Base-by-base conservation (phyloP, 2,888 invertebrate genomes). In the Clivina fossor region DNA sequence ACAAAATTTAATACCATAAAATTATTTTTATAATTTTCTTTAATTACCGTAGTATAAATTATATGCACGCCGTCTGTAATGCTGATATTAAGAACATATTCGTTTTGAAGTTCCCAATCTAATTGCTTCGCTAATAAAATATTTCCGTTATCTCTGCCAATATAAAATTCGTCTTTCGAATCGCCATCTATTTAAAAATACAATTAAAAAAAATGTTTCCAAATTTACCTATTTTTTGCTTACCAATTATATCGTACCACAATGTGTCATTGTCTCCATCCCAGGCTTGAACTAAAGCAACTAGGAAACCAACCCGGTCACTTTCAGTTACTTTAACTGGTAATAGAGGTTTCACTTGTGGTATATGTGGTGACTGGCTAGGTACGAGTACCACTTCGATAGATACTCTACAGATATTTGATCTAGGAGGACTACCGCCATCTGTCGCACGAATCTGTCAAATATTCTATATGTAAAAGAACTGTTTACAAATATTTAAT, bases 201-300 rank as follows among this genome's bases (percentile, higher is more conserved):
- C 19, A 24, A 20, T 5, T 30, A 30, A 19, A n/a, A n/a, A n/a
- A n/a, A n/a, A n/a, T n/a, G n/a, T n/a, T 8, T 30, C 16, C 9
- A 22, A 18, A 22, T 15, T 11, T 2, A 53, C 18, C 18, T 33
- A 40, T 13, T 19, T 30, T 47, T 53, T 58, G 77, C 85, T 77
- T 72, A 90, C 90, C 88, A 57, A 85, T 82, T 61, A 98, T 95
- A 68, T 90, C 88, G 74, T 89, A 97, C 90, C 93, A 96, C 62
- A 98, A 78, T 57, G 84, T 79, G 70, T 95, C 92, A 37, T 84
- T 85, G 70, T 96, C 95, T 49, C 85, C 84, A 75, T 96, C 95
- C 32, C 79, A 76, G 4, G 94, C 95, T 68, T 90, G 88, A 66
- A 96, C 81, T 58, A 92, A 81, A 44, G 90, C 83, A 2, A 97